Evolutionary conservation across 2,113 vertebrate species (phyloP).

Genomic region (Columba janthina): DNA sequence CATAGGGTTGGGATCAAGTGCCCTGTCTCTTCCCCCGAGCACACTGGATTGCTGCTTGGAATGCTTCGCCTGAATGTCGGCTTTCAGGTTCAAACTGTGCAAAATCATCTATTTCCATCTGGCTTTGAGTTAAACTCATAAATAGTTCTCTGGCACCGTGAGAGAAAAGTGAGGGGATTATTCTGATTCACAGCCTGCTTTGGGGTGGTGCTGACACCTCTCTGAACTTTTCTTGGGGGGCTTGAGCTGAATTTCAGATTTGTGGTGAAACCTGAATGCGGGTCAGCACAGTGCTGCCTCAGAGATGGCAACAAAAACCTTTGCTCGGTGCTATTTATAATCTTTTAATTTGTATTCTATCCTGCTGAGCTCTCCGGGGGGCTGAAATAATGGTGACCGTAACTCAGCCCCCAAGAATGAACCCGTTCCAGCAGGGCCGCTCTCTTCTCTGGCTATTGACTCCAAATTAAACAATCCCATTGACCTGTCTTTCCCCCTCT

Average conservation of each 20-base stretch:
- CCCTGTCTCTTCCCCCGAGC: background rate
- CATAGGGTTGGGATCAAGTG: background rate
- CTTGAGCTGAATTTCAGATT: background rate
- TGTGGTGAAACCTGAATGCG: background rate
- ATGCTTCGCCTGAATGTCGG: background rate
- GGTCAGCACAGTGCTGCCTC: background rate
- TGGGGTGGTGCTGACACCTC: slow-evolving; percentile 10
- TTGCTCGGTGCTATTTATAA: slow-evolving; percentile 7
- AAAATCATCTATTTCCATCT: background rate
- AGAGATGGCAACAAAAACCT: background rate
- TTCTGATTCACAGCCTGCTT: background rate
- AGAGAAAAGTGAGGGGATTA: background rate
- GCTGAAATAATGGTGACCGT: slow-evolving; percentile 25
- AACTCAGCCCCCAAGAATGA: slow-evolving; percentile 25
- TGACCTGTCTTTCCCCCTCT: slow-evolving; percentile 23
- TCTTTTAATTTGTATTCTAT: slow-evolving; percentile 45
- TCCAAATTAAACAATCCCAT: background rate
- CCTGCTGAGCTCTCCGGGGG: background rate
- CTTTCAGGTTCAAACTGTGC: background rate
- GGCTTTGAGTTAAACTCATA: background rate
- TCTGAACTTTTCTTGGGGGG: background rate
- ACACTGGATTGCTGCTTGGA: background rate
- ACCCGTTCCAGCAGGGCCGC: background rate
- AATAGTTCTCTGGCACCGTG: background rate
- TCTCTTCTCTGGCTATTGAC: slow-evolving; percentile 22